Base-by-base conservation (phyloP, 2,888 invertebrate genomes). In the Falcaria lacertinaria region DNA sequence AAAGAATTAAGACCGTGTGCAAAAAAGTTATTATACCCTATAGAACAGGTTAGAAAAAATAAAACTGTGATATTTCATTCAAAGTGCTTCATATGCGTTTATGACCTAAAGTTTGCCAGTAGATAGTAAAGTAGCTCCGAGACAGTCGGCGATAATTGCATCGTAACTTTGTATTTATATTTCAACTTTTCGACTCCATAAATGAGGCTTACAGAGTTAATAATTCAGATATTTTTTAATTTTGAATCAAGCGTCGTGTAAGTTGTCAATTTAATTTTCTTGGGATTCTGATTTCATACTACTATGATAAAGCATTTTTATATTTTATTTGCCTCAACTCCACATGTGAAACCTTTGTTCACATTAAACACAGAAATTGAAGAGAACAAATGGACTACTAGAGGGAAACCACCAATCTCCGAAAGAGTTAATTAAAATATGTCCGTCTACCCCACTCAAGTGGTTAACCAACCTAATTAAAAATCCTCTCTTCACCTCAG, bases 41-140 rank as follows among this genome's bases (percentile, higher is more conserved):
- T 19, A 19, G 19, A 19, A 19, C 5, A 19, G 4, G 19, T 19
- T 19, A 19, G 5, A 19, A 19, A 19, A 19, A 19, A 25, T 28
- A 42, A 34, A 37, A 42, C 42, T 43, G 60, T 69, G 63, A 67
- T 64, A 67, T 64, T 64, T 67, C n/a, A 68, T 73, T 73, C 66
- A 71, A 70, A 68, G 48, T 60, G 51, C 65, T 73, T 70, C 61
- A 60, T 57, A 68, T 65, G 60, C 61, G 69, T 68, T 72, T 73
- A 72, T 62, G 62, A 56, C 42, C 47, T 43, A 43, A 72, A 75
- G 57, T 75, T 72, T 62, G 53, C 50, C 54, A 44, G 47, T 41
- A 48, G 33, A 42, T 39, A 47, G 33, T 48, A 54, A 54, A 52
- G 47, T 46, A 47, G 44, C 45, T 56, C 53, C 15, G 37, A 19